Evolutionary conservation across 2,888 invertebrate species (phyloP).

Genomic region (Acleris holmiana): DNA sequence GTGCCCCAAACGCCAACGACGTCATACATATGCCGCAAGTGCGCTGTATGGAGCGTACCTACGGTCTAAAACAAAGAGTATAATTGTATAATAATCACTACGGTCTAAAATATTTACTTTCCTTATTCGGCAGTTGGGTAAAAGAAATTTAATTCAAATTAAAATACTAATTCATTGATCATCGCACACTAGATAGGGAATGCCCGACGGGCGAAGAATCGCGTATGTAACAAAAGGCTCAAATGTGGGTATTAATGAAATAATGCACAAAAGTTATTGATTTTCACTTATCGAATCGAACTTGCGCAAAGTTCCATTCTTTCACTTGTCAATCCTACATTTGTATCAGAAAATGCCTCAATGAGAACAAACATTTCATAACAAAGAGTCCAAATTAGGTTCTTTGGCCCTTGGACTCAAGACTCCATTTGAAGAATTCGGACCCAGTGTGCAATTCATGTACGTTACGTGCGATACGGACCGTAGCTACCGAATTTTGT

Average conservation of each 20-base stretch:
- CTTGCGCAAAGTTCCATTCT: slow-evolving; percentile 39
- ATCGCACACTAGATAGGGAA: too few species aligned
- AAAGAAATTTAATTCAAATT: too few species aligned
- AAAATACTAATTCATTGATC: too few species aligned
- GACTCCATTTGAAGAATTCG: background rate
- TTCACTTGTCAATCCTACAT: slow-evolving; percentile 31
- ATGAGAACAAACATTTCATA: slow-evolving; percentile 39
- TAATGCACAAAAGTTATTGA: slow-evolving; percentile 37
- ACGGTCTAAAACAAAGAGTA: too few species aligned
- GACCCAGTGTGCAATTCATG: background rate
- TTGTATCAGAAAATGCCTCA: slow-evolving; percentile 31
- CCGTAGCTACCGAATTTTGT: slow-evolving; percentile 15
- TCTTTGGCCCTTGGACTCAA: background rate
- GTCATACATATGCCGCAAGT: too few species aligned
- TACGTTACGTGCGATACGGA: slow-evolving; percentile 13
- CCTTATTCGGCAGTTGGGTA: too few species aligned
- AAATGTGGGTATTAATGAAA: slow-evolving; percentile 16
- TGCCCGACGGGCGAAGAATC: background rate
- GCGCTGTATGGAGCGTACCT: too few species aligned
- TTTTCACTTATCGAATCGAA: slow-evolving; percentile 39
- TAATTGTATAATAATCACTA: too few species aligned
- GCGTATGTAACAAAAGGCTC: slow-evolving; percentile 13
- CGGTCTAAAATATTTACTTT: too few species aligned
- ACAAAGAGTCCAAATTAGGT: slow-evolving; percentile 13
- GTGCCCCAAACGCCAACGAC: too few species aligned